Evolutionary conservation across 2,888 invertebrate species (phyloP).

Genomic region (Drosophila falleni): DNA sequence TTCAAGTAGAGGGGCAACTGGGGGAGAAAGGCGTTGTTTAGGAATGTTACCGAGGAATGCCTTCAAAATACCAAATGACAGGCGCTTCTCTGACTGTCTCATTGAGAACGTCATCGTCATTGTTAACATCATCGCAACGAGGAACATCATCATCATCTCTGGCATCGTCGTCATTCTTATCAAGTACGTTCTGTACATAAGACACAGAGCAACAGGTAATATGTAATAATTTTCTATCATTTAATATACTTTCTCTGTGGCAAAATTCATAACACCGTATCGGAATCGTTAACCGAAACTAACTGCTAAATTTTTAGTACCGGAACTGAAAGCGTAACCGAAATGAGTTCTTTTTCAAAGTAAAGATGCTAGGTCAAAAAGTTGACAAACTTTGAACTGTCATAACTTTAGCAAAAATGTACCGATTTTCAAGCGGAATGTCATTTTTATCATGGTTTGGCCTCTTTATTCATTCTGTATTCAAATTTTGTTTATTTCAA

Average conservation of each 20-base stretch:
- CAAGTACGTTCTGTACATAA: slow-evolving; percentile 58
- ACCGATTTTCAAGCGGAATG: no score
- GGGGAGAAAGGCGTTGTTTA: slow-evolving; percentile 24
- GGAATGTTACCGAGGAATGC: slow-evolving; percentile 73
- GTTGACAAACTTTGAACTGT: no score
- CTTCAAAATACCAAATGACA: slow-evolving; percentile 67
- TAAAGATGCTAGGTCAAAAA: no score
- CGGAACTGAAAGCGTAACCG: no score
- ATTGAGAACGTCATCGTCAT: slow-evolving; percentile 51
- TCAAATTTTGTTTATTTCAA: no score
- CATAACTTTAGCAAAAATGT: no score
- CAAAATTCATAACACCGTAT: background rate
- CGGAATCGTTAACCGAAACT: no score
- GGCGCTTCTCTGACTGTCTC: slow-evolving; percentile 47
- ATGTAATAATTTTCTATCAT: slow-evolving; percentile 2
- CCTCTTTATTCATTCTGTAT: no score
- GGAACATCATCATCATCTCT: slow-evolving; percentile 24
- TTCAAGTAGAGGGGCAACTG: slow-evolving; percentile 8
- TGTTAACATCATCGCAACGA: slow-evolving; percentile 29
- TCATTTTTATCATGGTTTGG: no score
- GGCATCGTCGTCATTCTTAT: slow-evolving; percentile 63
- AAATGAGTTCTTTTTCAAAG: no score
- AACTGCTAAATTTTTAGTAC: no score
- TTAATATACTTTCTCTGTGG: background rate
- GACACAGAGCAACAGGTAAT: slow-evolving; percentile 44